Percentiles rank a stretch among this genome's conserved stretches.
Evolutionary conservation across 1,140 invertebrate species (phyloP).

Genomic region (Atta cephalotes): DNA sequence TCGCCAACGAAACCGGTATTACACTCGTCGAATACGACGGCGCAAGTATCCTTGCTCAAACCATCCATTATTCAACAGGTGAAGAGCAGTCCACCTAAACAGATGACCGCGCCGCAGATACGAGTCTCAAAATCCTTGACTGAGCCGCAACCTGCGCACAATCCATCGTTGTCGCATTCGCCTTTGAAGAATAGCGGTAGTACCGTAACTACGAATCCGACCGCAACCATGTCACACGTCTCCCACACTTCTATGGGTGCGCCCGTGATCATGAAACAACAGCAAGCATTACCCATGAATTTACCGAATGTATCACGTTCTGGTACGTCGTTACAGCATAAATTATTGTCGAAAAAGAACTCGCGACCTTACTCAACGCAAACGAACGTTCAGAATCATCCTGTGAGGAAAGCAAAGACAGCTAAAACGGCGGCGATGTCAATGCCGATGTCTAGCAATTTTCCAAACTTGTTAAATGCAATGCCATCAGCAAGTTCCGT

Average conservation of each 20-base stretch:
- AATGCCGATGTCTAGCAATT: constrained; percentile 49
- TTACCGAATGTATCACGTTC: constrained; percentile 60
- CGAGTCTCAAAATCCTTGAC: constrained; percentile 80
- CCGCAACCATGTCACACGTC: constrained; percentile 46
- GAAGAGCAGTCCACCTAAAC: constrained; percentile 74
- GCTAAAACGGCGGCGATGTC: constrained; percentile 62
- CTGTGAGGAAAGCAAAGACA: constrained; percentile 69
- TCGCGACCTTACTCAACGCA: constrained; percentile 62
- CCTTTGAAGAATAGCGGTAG: constrained; percentile 65
- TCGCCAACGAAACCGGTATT: constrained; percentile 64
- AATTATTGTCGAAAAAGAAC: constrained; percentile 82
- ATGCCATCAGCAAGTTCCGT: constrained; percentile 46
- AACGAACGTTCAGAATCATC: constrained; percentile 48
- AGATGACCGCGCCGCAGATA: constrained; percentile 78
- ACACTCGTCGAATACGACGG: constrained; percentile 49
- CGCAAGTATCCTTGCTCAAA: constrained; percentile 81
- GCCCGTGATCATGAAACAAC: constrained; percentile 71
- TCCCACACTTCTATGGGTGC: constrained; percentile 65
- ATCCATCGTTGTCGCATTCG: constrained; percentile 73
- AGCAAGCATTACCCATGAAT: constrained; percentile 67
- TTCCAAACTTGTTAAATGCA: constrained; percentile 63
- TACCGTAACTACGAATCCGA: constrained; percentile 49
- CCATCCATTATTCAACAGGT: constrained; percentile 74
- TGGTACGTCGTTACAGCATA: constrained; percentile 80
- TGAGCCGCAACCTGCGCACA: constrained; percentile 81